phyloP scores from a whole-genome alignment of 1,140 invertebrate species.

The Paramacrobiotus metropolitanus region DNA sequence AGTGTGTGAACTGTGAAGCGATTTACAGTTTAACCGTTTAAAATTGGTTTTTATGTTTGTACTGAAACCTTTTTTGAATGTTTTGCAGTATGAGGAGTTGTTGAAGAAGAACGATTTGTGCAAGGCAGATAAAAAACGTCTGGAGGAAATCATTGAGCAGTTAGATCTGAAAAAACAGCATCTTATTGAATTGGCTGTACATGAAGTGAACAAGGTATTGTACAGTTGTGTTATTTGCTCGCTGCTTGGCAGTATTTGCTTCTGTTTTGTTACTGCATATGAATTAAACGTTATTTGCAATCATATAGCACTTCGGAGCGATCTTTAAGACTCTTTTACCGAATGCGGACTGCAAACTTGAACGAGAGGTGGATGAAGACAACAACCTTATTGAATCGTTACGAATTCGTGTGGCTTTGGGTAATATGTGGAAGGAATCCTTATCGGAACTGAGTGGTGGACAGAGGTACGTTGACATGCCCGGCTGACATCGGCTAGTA shows the following conservation, averaged over 20 bases:
- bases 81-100: slow-evolving; percentile 54
- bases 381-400: slow-evolving; percentile 17
- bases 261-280: not conserved
- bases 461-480: slow-evolving; percentile 47
- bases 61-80: too few species aligned
- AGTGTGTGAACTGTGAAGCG: too few species aligned
- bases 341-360: slow-evolving; percentile 59
- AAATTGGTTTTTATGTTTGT: too few species aligned
- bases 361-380: slow-evolving; percentile 25
- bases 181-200: slow-evolving; percentile 51
- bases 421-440: slow-evolving; percentile 83
- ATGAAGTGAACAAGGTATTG: slow-evolving; percentile 33
- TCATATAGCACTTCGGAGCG: slow-evolving; percentile 76
- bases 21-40: too few species aligned
- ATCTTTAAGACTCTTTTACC: slow-evolving; percentile 79
- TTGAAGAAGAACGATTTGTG: slow-evolving; percentile 55
- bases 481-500: too few species aligned
- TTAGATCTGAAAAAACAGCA: slow-evolving; percentile 69
- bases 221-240: too few species aligned
- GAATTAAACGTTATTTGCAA: slow-evolving; percentile 19
- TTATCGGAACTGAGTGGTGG: slow-evolving; percentile 85
- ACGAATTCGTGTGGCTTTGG: slow-evolving; percentile 67
- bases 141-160: slow-evolving; percentile 54
- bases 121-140: slow-evolving; percentile 57
- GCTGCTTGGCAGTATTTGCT: not conserved